Conservation (phyloP, 1,140 invertebrate species). For the Aplysia californica region DNA sequence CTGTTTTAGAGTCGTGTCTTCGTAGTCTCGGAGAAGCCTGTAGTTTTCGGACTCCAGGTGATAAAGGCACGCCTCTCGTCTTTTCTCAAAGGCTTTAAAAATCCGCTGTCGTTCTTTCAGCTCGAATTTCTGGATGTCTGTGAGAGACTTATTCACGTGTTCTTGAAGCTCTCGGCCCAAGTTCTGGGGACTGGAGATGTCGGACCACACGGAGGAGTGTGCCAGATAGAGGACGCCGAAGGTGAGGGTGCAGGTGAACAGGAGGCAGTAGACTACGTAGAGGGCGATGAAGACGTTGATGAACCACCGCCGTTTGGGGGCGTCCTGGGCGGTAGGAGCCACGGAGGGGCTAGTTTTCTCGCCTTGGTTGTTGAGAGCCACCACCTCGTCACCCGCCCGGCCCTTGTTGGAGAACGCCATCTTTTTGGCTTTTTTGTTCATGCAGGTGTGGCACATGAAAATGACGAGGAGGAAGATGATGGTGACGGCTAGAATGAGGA, state of each 20-base stretch:
- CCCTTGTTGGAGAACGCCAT: background rate
- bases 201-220: constrained; percentile 35
- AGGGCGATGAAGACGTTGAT: constrained; percentile 41
- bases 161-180: constrained; percentile 39
- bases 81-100: constrained; percentile 39
- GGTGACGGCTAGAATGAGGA: constrained; percentile 36
- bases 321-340: background rate
- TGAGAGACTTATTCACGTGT: constrained; percentile 34
- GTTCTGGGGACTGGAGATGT: constrained; percentile 41
- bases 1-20: constrained; percentile 31
- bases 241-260: constrained; percentile 54
- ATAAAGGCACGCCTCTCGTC: constrained; percentile 45
- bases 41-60: constrained; percentile 44
- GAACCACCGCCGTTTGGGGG: constrained; percentile 30
- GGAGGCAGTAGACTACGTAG: constrained; percentile 51
- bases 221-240: constrained; percentile 48
- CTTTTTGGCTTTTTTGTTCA: constrained; percentile 14
- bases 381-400: constrained; percentile 1
- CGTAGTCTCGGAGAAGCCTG: constrained; percentile 32
- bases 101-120: constrained; percentile 39
- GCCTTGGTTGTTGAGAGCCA: constrained; percentile 33
- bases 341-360: constrained; percentile 6
- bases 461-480: constrained; percentile 33
- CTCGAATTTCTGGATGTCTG: constrained; percentile 44
- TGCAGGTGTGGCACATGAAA: constrained; percentile 31